phyloP scores from a whole-genome alignment of 2,888 invertebrate genomes.

The Achlya flavicornis region DNA sequence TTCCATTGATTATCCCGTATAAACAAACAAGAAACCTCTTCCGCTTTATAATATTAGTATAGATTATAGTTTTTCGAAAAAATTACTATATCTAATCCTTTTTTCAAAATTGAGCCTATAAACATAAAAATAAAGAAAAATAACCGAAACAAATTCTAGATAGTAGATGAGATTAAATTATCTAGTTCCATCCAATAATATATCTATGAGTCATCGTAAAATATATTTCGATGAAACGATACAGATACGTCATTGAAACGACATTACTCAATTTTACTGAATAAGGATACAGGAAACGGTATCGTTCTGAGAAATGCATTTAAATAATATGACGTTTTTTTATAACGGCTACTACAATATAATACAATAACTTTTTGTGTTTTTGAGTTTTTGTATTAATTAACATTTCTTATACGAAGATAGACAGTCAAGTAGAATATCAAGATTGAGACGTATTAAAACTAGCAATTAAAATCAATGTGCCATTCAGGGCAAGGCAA shows the following conservation, averaged over 20 bases:
- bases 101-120: too few relatives aligned
- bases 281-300: conserved; percentile 9
- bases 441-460: neutral
- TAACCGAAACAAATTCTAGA: neutral
- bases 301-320: conserved; percentile 6
- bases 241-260: neutral
- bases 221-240: neutral
- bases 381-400: too few relatives aligned
- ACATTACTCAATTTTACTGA: conserved; percentile 1
- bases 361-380: too few relatives aligned
- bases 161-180: neutral
- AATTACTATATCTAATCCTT: too few relatives aligned
- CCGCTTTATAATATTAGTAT: too few relatives aligned
- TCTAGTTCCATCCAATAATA: neutral
- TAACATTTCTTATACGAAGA: too few relatives aligned
- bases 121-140: too few relatives aligned
- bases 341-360: neutral
- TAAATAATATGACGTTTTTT: neutral
- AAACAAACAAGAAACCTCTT: too few relatives aligned
- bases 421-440: too few relatives aligned
- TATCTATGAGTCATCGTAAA: neutral
- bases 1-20: too few relatives aligned
- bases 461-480: conserved; percentile 2
- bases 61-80: too few relatives aligned
- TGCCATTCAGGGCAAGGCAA: conserved; percentile 23